These are phyloP conservation scores for Brachyhypopomus gauderio DNA, from an alignment of 2,113 vertebrate genomes.

Conservation along the genomic window DNA sequence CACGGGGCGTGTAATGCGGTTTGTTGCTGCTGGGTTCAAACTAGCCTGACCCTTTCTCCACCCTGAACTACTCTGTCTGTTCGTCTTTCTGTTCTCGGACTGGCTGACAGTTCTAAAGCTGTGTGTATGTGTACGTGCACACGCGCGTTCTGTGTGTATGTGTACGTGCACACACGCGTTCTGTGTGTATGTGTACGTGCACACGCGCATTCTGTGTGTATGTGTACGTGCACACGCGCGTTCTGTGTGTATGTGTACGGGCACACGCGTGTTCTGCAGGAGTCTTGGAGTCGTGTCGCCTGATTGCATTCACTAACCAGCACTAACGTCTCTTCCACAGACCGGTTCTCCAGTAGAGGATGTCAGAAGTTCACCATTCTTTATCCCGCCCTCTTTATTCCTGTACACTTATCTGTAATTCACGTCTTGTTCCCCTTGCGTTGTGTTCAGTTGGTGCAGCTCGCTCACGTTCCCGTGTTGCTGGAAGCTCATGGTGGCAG, in stretches of 20 bases:
- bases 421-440: not conserved
- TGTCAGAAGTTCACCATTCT: conserved; percentile 22
- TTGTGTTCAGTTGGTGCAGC: not conserved
- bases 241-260: conserved; percentile 9
- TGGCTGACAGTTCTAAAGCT: conserved; percentile 20
- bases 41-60: conserved; percentile 16
- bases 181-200: conserved; percentile 14
- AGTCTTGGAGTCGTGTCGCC: conserved; percentile 40
- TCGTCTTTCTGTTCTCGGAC: conserved; percentile 53
- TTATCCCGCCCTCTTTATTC: not conserved
- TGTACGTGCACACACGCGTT: conserved; percentile 46
- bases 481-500: not conserved
- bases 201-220: not conserved
- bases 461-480: not conserved
- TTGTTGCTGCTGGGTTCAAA: conserved; percentile 32
- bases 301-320: conserved; percentile 66
- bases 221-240: conserved; percentile 24
- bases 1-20: conserved; percentile 19
- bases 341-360: conserved; percentile 63
- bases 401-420: not conserved
- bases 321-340: conserved; percentile 57
- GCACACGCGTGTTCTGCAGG: conserved; percentile 13
- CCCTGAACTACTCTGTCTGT: conserved; percentile 56
- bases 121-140: conserved; percentile 28
- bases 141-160: not conserved